A percentile compares a stretch with the other conserved stretches of the same genome.
phyloP scores from a whole-genome alignment of 1,140 invertebrate genomes.

The Zaprionus ghesquierei region DNA sequence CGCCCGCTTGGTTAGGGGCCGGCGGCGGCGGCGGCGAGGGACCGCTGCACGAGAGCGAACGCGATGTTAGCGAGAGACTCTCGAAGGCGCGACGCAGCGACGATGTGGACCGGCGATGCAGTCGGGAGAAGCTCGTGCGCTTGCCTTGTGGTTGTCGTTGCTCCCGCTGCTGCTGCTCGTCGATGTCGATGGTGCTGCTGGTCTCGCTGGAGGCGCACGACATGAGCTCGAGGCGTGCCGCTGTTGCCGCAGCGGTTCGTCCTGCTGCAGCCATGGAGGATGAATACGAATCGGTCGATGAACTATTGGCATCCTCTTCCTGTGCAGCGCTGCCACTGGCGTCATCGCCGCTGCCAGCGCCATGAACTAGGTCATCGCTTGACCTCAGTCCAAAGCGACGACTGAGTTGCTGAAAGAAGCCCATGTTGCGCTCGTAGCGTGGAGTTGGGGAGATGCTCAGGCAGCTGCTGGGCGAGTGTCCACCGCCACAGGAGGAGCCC shows the following conservation, averaged over 20 bases:
- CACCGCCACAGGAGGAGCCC: slow-evolving; percentile 8
- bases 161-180: slow-evolving; percentile 50
- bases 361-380: slow-evolving; percentile 82
- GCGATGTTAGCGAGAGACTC: slow-evolving; percentile 85
- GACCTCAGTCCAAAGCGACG: slow-evolving; percentile 84
- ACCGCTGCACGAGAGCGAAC: slow-evolving; percentile 86
- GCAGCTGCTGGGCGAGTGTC: slow-evolving; percentile 46
- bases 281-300: slow-evolving; percentile 85
- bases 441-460: slow-evolving; percentile 82
- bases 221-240: slow-evolving; percentile 79
- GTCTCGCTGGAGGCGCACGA: slow-evolving; percentile 86
- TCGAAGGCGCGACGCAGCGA: slow-evolving; percentile 89
- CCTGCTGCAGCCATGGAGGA: slow-evolving; percentile 82
- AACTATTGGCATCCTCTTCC: slow-evolving; percentile 85
- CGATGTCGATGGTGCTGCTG: slow-evolving; percentile 83
- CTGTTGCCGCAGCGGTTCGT: slow-evolving; percentile 32
- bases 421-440: slow-evolving; percentile 84
- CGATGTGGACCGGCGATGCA: slow-evolving; percentile 86
- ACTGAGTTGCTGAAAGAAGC: slow-evolving; percentile 86
- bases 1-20: not conserved
- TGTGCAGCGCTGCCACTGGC: slow-evolving; percentile 37
- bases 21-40: slow-evolving; percentile 75
- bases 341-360: slow-evolving; percentile 59
- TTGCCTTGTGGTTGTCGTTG: slow-evolving; percentile 45
- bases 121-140: slow-evolving; percentile 82